phyloP scores from a whole-genome alignment of 2,888 invertebrate genomes.

The Cryptophagus acutangulus region DNA sequence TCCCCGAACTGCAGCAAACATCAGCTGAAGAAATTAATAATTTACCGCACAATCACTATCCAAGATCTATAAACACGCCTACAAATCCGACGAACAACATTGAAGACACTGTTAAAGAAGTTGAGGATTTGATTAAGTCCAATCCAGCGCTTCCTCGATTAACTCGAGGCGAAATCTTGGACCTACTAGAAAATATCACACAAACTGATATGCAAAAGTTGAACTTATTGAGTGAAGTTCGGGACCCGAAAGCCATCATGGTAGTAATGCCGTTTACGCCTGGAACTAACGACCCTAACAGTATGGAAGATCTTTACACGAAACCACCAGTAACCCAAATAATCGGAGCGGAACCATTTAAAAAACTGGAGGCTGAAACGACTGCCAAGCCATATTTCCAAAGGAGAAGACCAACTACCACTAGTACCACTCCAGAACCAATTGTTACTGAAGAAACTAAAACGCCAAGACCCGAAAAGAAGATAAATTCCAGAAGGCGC shows the following conservation, averaged over 20 bases:
- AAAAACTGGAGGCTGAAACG: slow-evolving; percentile 15
- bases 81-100: slow-evolving; percentile 43
- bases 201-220: slow-evolving; percentile 46
- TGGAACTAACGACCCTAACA: slow-evolving; percentile 51
- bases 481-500: slow-evolving; percentile 18
- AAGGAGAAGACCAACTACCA: slow-evolving; percentile 20
- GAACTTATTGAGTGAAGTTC: slow-evolving; percentile 32
- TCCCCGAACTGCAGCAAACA: slow-evolving; percentile 18
- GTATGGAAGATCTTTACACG: slow-evolving; percentile 61
- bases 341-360: slow-evolving; percentile 41
- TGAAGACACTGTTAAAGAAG: slow-evolving; percentile 62
- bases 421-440: slow-evolving; percentile 9
- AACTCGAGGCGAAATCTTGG: slow-evolving; percentile 60
- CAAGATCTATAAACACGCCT: slow-evolving; percentile 12
- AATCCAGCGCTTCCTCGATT: slow-evolving; percentile 61
- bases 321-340: slow-evolving; percentile 61
- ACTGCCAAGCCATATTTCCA: slow-evolving; percentile 20
- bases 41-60: slow-evolving; percentile 17
- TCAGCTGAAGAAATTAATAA: slow-evolving; percentile 23
- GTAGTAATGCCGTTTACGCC: slow-evolving; percentile 65
- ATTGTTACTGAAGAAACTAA: neutral
- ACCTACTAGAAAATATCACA: slow-evolving; percentile 62
- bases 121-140: slow-evolving; percentile 58
- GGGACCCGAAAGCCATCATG: slow-evolving; percentile 55
- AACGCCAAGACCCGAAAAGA: neutral